phyloP scores from a whole-genome alignment of 2,113 vertebrate genomes.

The Ictalurus furcatus region DNA sequence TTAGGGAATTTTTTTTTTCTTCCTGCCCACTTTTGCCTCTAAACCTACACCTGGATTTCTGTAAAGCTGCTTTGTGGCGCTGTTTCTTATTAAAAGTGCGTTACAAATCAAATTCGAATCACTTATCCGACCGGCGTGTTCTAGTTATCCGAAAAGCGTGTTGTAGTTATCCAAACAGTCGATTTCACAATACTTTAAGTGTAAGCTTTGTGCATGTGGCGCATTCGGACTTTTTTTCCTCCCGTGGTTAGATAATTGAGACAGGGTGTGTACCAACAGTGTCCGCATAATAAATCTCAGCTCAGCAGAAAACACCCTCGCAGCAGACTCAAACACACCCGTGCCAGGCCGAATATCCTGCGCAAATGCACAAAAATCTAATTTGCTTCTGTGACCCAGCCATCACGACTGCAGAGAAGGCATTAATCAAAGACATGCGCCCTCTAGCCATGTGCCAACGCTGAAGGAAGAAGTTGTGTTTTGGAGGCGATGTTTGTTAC shows the following conservation, averaged over 20 bases:
- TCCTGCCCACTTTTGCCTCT: neutral
- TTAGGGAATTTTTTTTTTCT: no score
- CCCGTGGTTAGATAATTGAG: neutral
- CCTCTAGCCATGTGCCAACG: no score
- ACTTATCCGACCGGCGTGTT: no score
- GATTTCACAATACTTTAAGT: neutral
- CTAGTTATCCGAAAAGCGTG: neutral
- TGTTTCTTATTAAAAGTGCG: no score
- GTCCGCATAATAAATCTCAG: conserved; percentile 30
- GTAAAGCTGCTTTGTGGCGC: neutral
- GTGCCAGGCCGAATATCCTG: conserved; percentile 22
- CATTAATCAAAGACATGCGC: conserved; percentile 30
- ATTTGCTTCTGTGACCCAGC: conserved; percentile 32
- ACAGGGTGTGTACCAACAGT: conserved; percentile 15
- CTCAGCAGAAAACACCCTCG: conserved; percentile 5
- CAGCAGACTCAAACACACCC: conserved; percentile 29
- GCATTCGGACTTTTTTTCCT: neutral
- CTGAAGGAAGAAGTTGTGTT: neutral
- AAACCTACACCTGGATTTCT: neutral
- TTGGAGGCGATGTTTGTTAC: neutral
- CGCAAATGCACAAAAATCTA: conserved; percentile 35
- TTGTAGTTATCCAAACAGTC: neutral
- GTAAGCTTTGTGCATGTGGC: neutral
- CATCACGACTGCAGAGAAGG: conserved; percentile 25
- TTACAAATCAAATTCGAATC: no score